These are phyloP conservation scores for Acleris sparsana DNA, from an alignment of 2,888 invertebrate genomes.

Conservation along the genomic window DNA sequence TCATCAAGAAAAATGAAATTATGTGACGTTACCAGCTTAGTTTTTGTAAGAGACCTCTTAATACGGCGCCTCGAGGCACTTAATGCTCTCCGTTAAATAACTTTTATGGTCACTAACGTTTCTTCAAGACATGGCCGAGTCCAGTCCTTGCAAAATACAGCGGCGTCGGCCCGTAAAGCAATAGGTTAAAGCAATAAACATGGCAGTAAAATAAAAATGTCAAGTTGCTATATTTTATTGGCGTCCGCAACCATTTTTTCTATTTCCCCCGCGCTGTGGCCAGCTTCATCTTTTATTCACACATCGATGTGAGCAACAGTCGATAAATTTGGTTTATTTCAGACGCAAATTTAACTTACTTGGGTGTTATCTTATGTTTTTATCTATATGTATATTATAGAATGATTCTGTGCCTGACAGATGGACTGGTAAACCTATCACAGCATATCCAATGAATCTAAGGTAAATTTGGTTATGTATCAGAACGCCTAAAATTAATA, in stretches of 20 bases:
- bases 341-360: slow-evolving; percentile 13
- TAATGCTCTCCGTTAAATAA: slow-evolving; percentile 5
- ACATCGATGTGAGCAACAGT: slow-evolving; percentile 21
- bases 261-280: slow-evolving; percentile 31
- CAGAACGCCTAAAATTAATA: too few species aligned
- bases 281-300: slow-evolving; percentile 36
- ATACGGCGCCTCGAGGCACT: background rate
- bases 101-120: slow-evolving; percentile 6
- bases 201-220: slow-evolving; percentile 34
- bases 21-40: too few species aligned
- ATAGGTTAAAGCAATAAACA: slow-evolving; percentile 32
- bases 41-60: too few species aligned
- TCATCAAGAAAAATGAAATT: too few species aligned
- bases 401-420: too few species aligned
- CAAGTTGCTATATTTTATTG: slow-evolving; percentile 35
- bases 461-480: too few species aligned
- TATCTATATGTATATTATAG: too few species aligned
- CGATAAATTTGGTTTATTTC: slow-evolving; percentile 31
- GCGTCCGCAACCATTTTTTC: slow-evolving; percentile 32
- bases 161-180: slow-evolving; percentile 15
- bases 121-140: background rate
- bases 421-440: too few species aligned
- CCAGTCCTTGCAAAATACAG: slow-evolving; percentile 1
- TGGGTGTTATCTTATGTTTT: background rate
- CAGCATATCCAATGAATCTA: too few species aligned